Evolutionary conservation across 1,140 invertebrate genomes (phyloP).

Genomic region (Fopius arisanus): DNA sequence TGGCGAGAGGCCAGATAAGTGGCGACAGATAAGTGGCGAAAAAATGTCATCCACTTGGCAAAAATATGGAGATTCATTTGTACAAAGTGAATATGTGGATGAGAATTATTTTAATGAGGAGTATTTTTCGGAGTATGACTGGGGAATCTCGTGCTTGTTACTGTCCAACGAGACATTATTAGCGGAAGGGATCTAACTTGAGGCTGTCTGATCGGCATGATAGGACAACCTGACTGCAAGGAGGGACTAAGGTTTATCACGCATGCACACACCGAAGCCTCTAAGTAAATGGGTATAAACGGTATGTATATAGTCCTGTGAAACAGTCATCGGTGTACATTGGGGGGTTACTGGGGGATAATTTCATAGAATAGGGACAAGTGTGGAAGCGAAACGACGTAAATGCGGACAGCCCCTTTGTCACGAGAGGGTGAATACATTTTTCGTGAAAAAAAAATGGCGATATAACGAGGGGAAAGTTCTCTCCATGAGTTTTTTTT

Average conservation of each 20-base stretch:
- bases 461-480: neutral
- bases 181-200: too few species aligned
- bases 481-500: neutral
- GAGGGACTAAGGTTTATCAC: neutral
- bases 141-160: neutral
- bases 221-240: neutral
- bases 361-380: neutral
- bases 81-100: too few species aligned
- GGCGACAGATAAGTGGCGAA: too few species aligned
- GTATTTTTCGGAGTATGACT: too few species aligned
- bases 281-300: neutral
- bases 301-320: constrained; percentile 1
- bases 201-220: neutral
- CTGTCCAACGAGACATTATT: neutral
- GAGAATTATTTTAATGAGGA: too few species aligned
- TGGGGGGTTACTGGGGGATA: neutral
- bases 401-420: neutral
- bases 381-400: neutral
- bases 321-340: neutral
- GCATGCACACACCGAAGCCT: neutral
- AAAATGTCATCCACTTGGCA: too few species aligned
- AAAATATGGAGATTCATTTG: too few species aligned
- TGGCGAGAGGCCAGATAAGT: too few species aligned
- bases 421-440: neutral
- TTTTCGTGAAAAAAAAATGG: neutral